These are phyloP conservation scores for Xiphophorus couchianus DNA, from an alignment of 2,113 vertebrate species.

Conservation along the genomic window DNA sequence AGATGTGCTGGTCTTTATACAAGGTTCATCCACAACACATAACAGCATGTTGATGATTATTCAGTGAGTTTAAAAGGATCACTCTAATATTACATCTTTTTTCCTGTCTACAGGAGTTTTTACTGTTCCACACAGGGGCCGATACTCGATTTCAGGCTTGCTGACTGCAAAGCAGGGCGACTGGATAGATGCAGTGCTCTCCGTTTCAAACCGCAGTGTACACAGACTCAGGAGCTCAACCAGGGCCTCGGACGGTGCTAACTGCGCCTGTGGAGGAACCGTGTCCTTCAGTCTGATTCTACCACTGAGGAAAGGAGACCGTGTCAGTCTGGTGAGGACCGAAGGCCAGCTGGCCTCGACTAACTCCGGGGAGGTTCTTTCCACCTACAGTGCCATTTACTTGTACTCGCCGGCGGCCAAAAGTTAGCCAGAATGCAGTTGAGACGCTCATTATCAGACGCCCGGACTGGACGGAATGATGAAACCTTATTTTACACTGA, in stretches of 20 bases:
- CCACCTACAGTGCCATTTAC: conserved; percentile 91
- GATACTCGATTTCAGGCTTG: conserved; percentile 90
- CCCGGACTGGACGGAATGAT: conserved; percentile 43
- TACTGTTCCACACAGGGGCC: conserved; percentile 86
- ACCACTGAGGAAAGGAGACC: conserved; percentile 88
- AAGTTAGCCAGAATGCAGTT: conserved; percentile 78
- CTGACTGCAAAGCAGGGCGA: conserved; percentile 85
- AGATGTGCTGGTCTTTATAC: background rate
- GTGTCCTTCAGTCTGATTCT: conserved; percentile 91
- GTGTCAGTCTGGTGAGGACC: conserved; percentile 86
- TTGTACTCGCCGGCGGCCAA: conserved; percentile 87
- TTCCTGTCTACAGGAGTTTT: conserved; percentile 84
- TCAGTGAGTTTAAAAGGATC: background rate
- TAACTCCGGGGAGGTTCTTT: conserved; percentile 89
- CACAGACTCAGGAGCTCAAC: conserved; percentile 85
- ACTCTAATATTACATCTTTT: background rate
- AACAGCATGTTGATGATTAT: background rate
- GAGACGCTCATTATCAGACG: conserved; percentile 23
- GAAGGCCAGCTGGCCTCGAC: conserved; percentile 88
- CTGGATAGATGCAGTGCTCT: conserved; percentile 87
- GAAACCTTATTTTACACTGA: conserved; percentile 16
- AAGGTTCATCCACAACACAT: background rate
- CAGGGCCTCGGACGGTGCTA: conserved; percentile 58
- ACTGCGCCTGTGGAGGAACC: conserved; percentile 83
- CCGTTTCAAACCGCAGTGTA: conserved; percentile 88